phyloP scores from a whole-genome alignment of 2,113 vertebrate species.

The Saccopteryx leptura region DNA sequence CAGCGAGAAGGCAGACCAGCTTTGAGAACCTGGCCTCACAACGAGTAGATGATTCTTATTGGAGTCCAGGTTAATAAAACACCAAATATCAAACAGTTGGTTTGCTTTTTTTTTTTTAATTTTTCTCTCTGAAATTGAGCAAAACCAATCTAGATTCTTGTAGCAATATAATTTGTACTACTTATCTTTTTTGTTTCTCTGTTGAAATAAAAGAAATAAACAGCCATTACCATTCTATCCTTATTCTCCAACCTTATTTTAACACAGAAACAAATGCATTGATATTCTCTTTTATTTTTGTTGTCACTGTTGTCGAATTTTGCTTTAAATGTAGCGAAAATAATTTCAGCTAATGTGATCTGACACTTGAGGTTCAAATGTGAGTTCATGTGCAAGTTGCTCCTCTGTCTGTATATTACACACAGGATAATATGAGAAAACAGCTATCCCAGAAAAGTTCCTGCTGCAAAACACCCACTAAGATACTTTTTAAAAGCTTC shows the following conservation, averaged over 20 bases:
- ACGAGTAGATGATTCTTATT: not conserved
- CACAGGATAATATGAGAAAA: too few relatives aligned
- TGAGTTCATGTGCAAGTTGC: not conserved
- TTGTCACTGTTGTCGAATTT: not conserved
- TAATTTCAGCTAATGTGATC: conserved; percentile 43
- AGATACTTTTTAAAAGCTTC: too few relatives aligned
- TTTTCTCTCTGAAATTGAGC: conserved; percentile 18
- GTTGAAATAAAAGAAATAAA: not conserved
- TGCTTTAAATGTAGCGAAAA: conserved; percentile 2
- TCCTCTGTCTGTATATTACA: not conserved
- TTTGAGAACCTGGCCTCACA: not conserved
- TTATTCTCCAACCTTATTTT: conserved; percentile 53
- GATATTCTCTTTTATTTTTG: not conserved
- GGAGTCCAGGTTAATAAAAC: not conserved
- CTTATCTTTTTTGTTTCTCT: not conserved
- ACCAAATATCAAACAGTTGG: not conserved
- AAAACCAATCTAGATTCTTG: not conserved
- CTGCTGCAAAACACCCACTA: not conserved
- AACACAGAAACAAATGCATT: not conserved
- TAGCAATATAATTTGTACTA: not conserved
- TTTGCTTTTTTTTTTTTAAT: conserved; percentile 38
- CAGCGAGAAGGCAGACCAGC: not conserved
- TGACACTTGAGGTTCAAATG: conserved; percentile 42
- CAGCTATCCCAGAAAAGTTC: not conserved
- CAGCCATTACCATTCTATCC: not conserved